These are phyloP conservation scores for Idaea aversata DNA, from an alignment of 2,888 invertebrate genomes.

Conservation along the genomic window DNA sequence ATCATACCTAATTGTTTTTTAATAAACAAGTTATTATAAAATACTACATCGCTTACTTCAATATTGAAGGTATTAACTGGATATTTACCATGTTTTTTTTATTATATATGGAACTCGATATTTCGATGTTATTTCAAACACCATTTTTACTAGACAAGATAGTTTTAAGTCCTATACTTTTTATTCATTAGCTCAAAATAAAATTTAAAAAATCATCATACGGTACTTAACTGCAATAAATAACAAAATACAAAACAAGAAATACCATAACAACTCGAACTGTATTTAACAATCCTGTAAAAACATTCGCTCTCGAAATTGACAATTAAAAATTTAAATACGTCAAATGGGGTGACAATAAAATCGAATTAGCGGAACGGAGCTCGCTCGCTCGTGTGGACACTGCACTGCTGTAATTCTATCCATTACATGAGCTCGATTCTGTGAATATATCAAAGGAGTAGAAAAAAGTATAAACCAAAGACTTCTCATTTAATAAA, in stretches of 20 bases:
- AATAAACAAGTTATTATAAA: too few species aligned
- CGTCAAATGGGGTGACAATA: slow-evolving; percentile 64
- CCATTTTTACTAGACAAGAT: too few species aligned
- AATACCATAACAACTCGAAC: slow-evolving; percentile 15
- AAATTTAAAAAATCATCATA: too few species aligned
- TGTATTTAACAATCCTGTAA: not conserved
- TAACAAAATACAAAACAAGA: not conserved
- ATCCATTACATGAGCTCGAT: slow-evolving; percentile 41
- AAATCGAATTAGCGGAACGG: slow-evolving; percentile 64
- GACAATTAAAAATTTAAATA: slow-evolving; percentile 54
- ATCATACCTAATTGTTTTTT: too few species aligned
- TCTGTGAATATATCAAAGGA: slow-evolving; percentile 13
- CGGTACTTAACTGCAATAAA: not conserved
- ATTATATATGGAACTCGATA: too few species aligned
- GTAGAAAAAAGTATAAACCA: not conserved
- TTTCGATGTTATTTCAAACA: too few species aligned
- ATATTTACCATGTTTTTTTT: too few species aligned
- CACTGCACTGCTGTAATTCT: slow-evolving; percentile 56
- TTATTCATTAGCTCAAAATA: too few species aligned
- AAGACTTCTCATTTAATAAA: too few species aligned
- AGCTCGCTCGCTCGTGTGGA: slow-evolving; percentile 56
- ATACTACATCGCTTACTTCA: too few species aligned
- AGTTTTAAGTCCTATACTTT: too few species aligned
- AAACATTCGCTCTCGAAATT: slow-evolving; percentile 10
- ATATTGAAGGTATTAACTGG: too few species aligned